Evolutionary conservation across 2,113 vertebrate genomes (phyloP).

Genomic region (Festucalex cinctus): DNA sequence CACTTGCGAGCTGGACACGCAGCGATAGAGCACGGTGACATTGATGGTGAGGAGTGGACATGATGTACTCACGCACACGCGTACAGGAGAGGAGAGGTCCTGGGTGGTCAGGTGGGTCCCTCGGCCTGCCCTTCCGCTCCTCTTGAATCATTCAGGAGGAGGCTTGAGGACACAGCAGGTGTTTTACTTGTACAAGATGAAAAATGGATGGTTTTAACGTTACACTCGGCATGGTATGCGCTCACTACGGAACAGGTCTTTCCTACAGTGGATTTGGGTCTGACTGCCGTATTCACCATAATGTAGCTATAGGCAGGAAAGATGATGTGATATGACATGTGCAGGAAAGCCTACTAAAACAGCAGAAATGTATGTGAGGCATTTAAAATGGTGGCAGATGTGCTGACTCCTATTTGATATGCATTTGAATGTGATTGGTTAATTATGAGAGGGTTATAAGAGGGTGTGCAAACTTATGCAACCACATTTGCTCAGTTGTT

Average conservation of each 20-base stretch:
- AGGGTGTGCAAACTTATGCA: too few species aligned
- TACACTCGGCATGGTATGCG: conserved; percentile 8
- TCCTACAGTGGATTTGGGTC: not conserved
- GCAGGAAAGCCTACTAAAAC: too few species aligned
- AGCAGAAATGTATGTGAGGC: too few species aligned
- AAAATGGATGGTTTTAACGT: conserved; percentile 44
- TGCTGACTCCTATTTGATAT: too few species aligned
- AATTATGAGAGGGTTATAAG: too few species aligned
- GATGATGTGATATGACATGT: not conserved
- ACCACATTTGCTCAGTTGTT: too few species aligned
- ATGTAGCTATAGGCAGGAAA: not conserved
- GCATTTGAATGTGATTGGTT: too few species aligned
- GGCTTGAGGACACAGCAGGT: conserved; percentile 32
- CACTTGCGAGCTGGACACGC: conserved; percentile 9
- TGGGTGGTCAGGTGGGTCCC: conserved; percentile 37
- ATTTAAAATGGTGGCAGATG: too few species aligned
- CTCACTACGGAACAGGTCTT: not conserved
- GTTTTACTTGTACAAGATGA: conserved; percentile 32
- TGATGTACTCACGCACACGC: conserved; percentile 1
- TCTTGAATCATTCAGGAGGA: conserved; percentile 63
- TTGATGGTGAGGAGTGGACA: conserved; percentile 12
- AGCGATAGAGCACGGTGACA: conserved; percentile 11
- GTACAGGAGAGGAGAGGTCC: conserved; percentile 3
- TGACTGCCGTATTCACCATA: not conserved
- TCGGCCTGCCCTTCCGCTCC: conserved; percentile 37